Percentiles rank a stretch among this genome's conserved stretches.
These are phyloP conservation scores for Popillia japonica DNA, from an alignment of 1,140 invertebrate genomes.

Conservation along the genomic window DNA sequence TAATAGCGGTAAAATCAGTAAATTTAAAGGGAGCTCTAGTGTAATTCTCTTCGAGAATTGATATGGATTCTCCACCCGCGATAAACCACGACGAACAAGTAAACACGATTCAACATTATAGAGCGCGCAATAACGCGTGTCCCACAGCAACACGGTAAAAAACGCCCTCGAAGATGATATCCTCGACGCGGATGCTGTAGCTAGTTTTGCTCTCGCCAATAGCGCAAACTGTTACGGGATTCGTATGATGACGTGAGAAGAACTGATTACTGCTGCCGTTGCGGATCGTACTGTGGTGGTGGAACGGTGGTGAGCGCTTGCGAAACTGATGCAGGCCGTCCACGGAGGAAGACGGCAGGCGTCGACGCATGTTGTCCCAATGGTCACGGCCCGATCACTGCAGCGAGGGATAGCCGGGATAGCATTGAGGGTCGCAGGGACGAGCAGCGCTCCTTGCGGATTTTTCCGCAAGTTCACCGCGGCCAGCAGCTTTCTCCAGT, in stretches of 20 bases:
- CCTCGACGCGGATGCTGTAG: too few relatives aligned
- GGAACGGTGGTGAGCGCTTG: background rate
- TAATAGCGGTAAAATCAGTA: background rate
- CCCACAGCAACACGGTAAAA: background rate
- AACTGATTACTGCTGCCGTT: conserved; percentile 5
- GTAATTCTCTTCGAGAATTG: too few relatives aligned
- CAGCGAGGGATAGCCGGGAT: conserved; percentile 51
- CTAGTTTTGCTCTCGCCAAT: background rate
- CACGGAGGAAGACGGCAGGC: background rate
- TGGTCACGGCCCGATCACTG: conserved; percentile 48
- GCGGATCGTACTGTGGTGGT: background rate
- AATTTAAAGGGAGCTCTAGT: too few relatives aligned
- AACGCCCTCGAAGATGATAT: background rate
- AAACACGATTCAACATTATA: background rate
- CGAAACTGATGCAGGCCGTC: conserved; percentile 10
- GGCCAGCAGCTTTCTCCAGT: background rate
- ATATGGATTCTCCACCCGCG: too few relatives aligned
- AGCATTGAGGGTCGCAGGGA: conserved; percentile 45
- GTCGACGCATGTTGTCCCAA: conserved; percentile 28
- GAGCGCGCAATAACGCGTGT: background rate
- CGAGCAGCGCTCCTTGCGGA: conserved; percentile 52
- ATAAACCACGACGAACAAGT: too few relatives aligned
- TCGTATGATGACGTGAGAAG: background rate
- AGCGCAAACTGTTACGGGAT: background rate
- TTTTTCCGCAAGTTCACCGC: conserved; percentile 42